These are phyloP conservation scores for Enteromius viviparus DNA, from an alignment of 2,797 vertebrate species.

Conservation along the genomic window DNA sequence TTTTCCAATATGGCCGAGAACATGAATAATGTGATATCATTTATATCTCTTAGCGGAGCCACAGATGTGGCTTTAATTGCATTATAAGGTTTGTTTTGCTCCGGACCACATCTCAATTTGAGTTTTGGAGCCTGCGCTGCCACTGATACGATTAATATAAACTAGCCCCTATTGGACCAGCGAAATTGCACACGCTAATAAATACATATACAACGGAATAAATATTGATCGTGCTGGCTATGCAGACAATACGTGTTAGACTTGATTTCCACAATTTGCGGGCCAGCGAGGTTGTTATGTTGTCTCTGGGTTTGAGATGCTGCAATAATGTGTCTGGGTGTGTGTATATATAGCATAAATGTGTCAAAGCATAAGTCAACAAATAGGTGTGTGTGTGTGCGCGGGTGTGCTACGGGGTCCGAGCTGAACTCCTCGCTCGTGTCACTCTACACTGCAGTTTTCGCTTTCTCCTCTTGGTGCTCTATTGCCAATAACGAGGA, in stretches of 20 bases:
- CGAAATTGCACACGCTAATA: constrained; percentile 70
- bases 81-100: constrained; percentile 67
- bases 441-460: constrained; percentile 74
- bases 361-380: constrained; percentile 48
- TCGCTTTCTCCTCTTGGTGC: constrained; percentile 74
- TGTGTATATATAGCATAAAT: constrained; percentile 21
- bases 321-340: constrained; percentile 15
- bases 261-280: constrained; percentile 64
- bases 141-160: constrained; percentile 70
- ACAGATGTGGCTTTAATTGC: constrained; percentile 66
- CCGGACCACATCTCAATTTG: constrained; percentile 68
- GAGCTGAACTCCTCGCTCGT: constrained; percentile 68
- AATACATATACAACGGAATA: constrained; percentile 70
- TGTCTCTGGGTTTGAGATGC: constrained; percentile 34
- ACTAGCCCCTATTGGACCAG: constrained; percentile 62
- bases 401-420: constrained; percentile 48
- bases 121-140: constrained; percentile 64
- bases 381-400: constrained; percentile 12
- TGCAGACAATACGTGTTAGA: constrained; percentile 65
- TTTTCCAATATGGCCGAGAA: constrained; percentile 68
- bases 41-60: constrained; percentile 63
- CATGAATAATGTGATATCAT: constrained; percentile 67
- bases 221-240: constrained; percentile 68
- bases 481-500: constrained; percentile 92
- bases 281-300: constrained; percentile 23